These are phyloP conservation scores for Sparus aurata DNA, from an alignment of 2,797 vertebrate species.

Conservation along the genomic window DNA sequence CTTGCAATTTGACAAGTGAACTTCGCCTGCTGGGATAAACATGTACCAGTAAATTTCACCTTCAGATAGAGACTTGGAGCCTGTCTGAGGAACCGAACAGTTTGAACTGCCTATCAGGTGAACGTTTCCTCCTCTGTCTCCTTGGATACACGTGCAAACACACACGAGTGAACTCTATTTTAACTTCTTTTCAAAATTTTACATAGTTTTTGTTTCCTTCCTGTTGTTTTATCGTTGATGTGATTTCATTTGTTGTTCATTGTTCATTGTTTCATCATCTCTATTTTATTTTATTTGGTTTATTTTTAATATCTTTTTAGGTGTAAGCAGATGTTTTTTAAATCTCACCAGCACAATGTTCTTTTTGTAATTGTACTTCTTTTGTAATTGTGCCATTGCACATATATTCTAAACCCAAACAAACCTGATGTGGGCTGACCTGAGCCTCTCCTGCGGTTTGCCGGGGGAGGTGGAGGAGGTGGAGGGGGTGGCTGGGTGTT, in stretches of 20 bases:
- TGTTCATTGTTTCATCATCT: not conserved
- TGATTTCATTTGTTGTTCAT: not conserved
- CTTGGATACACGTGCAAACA: not conserved
- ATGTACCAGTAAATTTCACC: not conserved
- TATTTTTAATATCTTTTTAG: not conserved
- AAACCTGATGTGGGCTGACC: conserved; percentile 76
- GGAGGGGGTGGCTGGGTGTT: conserved; percentile 41
- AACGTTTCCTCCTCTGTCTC: not conserved
- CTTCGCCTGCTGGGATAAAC: conserved; percentile 8
- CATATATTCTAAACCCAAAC: conserved; percentile 16
- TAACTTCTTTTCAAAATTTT: no score
- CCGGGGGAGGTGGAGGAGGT: conserved; percentile 35
- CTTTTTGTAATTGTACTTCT: not conserved
- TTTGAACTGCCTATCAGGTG: not conserved
- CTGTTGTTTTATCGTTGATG: not conserved
- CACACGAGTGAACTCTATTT: not conserved
- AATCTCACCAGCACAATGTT: not conserved
- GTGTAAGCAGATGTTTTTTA: not conserved
- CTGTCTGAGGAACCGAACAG: not conserved
- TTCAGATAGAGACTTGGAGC: not conserved
- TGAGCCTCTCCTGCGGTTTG: conserved; percentile 80
- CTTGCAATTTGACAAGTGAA: not conserved
- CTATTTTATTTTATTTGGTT: not conserved
- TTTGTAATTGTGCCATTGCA: not conserved
- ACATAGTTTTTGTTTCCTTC: not conserved